Conservation (phyloP, 2,113 vertebrate species). For the Camarhynchus parvulus region DNA sequence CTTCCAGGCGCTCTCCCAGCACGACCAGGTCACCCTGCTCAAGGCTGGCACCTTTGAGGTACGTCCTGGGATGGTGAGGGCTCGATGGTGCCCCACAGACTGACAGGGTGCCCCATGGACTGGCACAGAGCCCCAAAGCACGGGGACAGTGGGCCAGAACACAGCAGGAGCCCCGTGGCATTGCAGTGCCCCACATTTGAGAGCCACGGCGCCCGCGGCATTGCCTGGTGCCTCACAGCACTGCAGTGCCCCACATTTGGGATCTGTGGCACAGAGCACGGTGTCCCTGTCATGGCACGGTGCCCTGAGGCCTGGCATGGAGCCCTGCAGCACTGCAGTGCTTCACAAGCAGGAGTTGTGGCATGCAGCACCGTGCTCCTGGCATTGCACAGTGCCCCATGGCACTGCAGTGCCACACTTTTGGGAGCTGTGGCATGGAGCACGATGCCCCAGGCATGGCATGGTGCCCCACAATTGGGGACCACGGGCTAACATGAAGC, state of each 20-base stretch:
- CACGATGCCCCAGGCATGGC: background rate
- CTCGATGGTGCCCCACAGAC: fast-evolving
- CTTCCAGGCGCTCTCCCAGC: constrained; percentile 87
- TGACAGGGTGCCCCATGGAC: background rate
- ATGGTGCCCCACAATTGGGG: background rate
- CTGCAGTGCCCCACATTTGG: background rate
- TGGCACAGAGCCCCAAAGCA: background rate
- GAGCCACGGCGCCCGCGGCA: background rate
- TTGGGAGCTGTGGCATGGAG: background rate
- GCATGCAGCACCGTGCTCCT: background rate
- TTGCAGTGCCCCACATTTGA: background rate
- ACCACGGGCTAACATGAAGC: fast-evolving
- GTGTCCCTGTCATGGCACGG: background rate
- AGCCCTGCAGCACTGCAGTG: background rate
- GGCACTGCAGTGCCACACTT: background rate
- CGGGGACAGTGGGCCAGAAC: background rate
- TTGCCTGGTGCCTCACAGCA: background rate
- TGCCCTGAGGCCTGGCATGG: background rate
- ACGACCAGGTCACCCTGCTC: constrained; percentile 91
- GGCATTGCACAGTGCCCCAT: fast-evolving
- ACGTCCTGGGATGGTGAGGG: background rate
- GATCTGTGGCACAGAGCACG: background rate
- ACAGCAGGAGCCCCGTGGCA: background rate
- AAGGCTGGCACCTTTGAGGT: constrained; percentile 98
- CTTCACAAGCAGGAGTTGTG: background rate